Conservation (phyloP, 2,113 vertebrate species). For the Pangasianodon gigas region DNA sequence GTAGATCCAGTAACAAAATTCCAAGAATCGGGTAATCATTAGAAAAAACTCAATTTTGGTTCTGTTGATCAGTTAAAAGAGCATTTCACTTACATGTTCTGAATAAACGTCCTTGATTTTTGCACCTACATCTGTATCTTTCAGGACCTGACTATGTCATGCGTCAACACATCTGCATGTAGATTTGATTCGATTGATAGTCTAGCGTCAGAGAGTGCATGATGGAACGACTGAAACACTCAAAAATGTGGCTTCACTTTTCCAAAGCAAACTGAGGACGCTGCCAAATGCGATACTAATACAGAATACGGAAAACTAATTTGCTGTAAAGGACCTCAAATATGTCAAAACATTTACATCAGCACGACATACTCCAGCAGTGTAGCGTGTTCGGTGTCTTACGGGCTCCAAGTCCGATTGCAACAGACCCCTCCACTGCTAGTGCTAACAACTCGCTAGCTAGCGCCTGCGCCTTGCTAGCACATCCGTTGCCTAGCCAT, state of each 20-base stretch:
- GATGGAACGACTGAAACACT: neutral
- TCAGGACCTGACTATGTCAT: neutral
- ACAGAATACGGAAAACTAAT: neutral
- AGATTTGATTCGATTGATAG: neutral
- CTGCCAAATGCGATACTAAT: neutral
- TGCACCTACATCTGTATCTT: neutral
- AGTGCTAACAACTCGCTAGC: neutral
- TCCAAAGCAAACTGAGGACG: neutral
- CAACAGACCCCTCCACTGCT: neutral
- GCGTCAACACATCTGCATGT: neutral
- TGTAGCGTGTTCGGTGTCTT: neutral
- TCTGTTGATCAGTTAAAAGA: neutral
- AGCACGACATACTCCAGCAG: neutral
- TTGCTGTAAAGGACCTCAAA: neutral
- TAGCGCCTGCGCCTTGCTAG: neutral
- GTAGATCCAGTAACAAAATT: neutral
- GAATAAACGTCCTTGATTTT: neutral
- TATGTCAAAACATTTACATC: neutral
- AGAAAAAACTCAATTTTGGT: neutral
- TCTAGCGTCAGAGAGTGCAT: neutral
- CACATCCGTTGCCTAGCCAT: neutral
- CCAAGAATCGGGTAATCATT: neutral
- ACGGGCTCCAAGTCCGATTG: neutral
- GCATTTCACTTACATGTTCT: neutral
- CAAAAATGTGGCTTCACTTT: neutral